Evolutionary conservation across 1,140 invertebrate species (phyloP).

Genomic region (Leptinotarsa texana): DNA sequence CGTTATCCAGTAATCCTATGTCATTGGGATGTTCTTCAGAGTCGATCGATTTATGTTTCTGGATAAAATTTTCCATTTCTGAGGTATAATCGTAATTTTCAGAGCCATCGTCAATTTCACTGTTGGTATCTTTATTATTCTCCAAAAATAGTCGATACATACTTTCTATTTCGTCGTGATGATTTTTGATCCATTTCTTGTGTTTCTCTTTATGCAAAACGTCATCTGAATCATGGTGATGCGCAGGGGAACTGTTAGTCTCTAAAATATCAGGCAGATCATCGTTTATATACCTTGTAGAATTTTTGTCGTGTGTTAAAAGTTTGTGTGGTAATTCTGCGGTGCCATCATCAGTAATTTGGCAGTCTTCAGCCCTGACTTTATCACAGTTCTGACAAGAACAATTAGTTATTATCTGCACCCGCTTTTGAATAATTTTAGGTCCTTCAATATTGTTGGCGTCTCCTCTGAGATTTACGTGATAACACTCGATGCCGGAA

Average conservation of each 20-base stretch:
- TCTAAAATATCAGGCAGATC: constrained; percentile 23
- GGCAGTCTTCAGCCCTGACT: constrained; percentile 44
- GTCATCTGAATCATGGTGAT: constrained; percentile 22
- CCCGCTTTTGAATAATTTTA: constrained; percentile 63
- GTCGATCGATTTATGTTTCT: background rate
- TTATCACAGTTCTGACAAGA: constrained; percentile 63
- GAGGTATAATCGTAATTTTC: constrained; percentile 23
- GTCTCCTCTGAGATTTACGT: constrained; percentile 63
- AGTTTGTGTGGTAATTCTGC: constrained; percentile 47
- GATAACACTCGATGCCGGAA: constrained; percentile 64
- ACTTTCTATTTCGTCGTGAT: constrained; percentile 27
- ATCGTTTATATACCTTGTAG: constrained; percentile 14
- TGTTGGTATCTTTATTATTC: constrained; percentile 40
- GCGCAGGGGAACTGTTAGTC: background rate
- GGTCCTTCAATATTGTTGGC: constrained; percentile 60
- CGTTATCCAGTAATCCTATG: background rate
- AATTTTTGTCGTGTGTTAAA: constrained; percentile 36
- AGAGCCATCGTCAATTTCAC: constrained; percentile 43
- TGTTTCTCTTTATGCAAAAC: constrained; percentile 31
- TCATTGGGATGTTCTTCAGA: background rate
- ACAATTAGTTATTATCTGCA: constrained; percentile 69
- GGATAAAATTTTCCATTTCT: background rate
- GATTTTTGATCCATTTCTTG: constrained; percentile 35
- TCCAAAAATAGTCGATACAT: constrained; percentile 11
- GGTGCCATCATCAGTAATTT: constrained; percentile 46